A percentile compares a stretch with the other conserved stretches of the same genome.
These are phyloP conservation scores for Macrotus californicus DNA, from an alignment of 2,113 vertebrate species.

Conservation along the genomic window DNA sequence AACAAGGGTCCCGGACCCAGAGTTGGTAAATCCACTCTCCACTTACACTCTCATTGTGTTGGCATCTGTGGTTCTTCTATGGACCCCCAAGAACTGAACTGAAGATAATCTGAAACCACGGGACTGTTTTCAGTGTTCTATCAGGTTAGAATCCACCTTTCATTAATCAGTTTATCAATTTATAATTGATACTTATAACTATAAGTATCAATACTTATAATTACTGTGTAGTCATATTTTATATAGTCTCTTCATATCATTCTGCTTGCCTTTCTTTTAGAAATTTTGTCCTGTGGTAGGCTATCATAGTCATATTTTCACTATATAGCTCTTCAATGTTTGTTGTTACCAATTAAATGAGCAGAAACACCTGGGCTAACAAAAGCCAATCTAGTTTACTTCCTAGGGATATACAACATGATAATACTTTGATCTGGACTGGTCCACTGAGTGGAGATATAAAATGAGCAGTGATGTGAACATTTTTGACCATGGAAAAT, in stretches of 20 bases:
- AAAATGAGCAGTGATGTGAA: not conserved
- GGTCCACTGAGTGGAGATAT: not conserved
- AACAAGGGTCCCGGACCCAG: not conserved
- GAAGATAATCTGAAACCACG: not conserved
- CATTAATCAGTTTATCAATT: not conserved
- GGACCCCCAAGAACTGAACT: not conserved
- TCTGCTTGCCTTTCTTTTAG: not conserved
- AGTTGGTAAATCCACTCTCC: not conserved
- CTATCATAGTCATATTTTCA: not conserved
- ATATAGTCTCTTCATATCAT: not conserved
- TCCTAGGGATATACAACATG: not conserved
- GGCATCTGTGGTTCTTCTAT: not conserved
- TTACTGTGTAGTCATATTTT: not conserved
- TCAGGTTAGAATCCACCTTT: not conserved
- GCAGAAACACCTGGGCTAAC: not conserved
- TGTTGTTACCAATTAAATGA: not conserved
- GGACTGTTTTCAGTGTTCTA: not conserved
- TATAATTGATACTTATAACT: too few relatives aligned
- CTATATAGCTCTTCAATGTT: not conserved
- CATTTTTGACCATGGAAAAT: not conserved
- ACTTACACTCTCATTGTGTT: not conserved
- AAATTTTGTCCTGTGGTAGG: not conserved
- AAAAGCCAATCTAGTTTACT: not conserved
- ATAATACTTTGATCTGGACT: not conserved
- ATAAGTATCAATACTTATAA: too few relatives aligned